A percentile compares a stretch with the other conserved stretches of the same genome.
Conservation (phyloP, 2,113 vertebrate genomes). For the Peucedramus taeniatus region DNA sequence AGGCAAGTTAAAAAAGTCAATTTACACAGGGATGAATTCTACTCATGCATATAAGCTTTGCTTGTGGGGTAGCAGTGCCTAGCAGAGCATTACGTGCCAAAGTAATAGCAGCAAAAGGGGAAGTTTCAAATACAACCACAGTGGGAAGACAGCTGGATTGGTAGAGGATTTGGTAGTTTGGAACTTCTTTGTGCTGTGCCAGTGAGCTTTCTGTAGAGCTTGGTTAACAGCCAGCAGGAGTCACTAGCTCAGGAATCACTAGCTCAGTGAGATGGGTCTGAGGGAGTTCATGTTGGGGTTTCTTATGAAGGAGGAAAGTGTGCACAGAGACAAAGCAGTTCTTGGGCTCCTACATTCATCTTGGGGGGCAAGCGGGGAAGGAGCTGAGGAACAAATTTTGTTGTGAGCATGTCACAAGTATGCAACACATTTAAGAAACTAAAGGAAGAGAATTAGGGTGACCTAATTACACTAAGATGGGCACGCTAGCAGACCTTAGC, state of each 20-base stretch:
- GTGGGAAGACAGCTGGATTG: not conserved
- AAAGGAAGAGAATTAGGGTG: not conserved
- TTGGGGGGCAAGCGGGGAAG: not conserved
- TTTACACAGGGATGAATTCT: not conserved
- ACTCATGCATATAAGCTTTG: not conserved
- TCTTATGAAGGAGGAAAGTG: not conserved
- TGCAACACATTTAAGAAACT: not conserved
- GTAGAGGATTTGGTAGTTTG: not conserved
- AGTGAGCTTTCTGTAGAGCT: not conserved
- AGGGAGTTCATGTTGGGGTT: fast-evolving
- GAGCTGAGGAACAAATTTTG: not conserved
- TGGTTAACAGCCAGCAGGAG: not conserved
- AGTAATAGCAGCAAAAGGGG: not conserved
- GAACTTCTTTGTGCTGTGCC: not conserved
- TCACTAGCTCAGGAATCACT: not conserved
- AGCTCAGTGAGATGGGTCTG: not conserved
- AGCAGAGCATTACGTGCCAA: not conserved
- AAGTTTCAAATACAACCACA: not conserved
- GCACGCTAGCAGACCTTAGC: not conserved
- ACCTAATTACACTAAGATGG: not conserved
- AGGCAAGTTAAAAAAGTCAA: not conserved
- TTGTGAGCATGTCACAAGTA: not conserved
- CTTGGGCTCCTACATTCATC: not conserved
- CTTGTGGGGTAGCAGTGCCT: not conserved
- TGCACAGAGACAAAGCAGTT: not conserved